phyloP scores from a whole-genome alignment of 2,888 invertebrate species.

The Physocephala rufipes region DNA sequence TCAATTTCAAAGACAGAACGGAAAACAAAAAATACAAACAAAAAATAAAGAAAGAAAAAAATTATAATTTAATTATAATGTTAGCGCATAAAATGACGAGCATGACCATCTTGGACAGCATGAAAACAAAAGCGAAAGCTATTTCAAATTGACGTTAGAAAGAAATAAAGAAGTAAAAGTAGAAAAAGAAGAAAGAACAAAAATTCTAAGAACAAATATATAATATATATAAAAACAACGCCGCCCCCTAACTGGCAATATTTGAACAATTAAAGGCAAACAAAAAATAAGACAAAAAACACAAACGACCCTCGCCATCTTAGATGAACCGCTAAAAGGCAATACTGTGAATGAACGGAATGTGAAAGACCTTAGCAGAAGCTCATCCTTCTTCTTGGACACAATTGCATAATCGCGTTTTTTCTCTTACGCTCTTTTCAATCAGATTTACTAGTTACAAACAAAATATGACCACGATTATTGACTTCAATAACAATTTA shows the following conservation, averaged over 20 bases:
- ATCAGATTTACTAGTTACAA: background rate
- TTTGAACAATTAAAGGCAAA: too few relatives aligned
- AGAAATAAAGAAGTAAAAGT: background rate
- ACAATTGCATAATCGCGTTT: too few relatives aligned
- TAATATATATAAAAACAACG: background rate
- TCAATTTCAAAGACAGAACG: background rate
- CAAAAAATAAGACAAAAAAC: background rate
- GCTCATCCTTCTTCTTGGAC: too few relatives aligned
- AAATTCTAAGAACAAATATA: background rate
- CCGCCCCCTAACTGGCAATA: background rate
- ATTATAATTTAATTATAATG: conserved; percentile 32
- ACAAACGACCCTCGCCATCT: too few relatives aligned
- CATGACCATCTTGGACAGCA: too few relatives aligned
- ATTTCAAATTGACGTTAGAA: background rate
- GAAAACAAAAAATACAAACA: background rate
- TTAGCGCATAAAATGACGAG: background rate
- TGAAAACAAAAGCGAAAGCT: conserved; percentile 28
- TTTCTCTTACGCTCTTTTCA: too few relatives aligned
- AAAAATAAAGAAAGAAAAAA: background rate
- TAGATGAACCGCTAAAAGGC: too few relatives aligned
- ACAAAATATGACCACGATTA: conserved; percentile 8
- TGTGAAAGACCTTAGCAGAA: too few relatives aligned
- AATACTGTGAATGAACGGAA: too few relatives aligned
- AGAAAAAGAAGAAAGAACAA: background rate
- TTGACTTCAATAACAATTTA: conserved; percentile 23